Evolutionary conservation across 2,888 invertebrate species (phyloP), one percentile per base, ranked within the genome.

Genomic region (Syritta pipiens): DNA sequence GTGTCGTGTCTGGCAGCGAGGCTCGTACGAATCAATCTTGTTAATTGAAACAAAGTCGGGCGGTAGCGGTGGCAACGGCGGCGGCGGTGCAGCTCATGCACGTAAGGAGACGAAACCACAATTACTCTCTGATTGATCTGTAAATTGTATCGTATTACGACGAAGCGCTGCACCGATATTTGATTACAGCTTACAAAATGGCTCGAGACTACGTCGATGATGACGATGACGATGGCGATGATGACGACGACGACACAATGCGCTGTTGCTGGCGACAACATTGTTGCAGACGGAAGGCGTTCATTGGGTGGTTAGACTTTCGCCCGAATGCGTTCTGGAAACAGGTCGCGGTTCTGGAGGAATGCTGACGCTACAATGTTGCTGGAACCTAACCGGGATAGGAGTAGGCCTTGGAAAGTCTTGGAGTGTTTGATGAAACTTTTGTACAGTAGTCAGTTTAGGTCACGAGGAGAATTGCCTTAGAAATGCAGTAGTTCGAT

Each of bases 81-180:
- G 32, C 32, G 14, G 20, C 24, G 42, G 12, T n/a, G 32, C 48
- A 42, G 48, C 40, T 65, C 59, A 57, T 51, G 57, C 53, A 65
- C 48, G 67, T 62, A 79, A 74, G 67, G 30, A 74, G 60, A 65
- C 35, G 51, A 44, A 79, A 79, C 79, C 79, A 68, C 79, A 74
- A 74, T 79, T 79, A 79, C 57, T 57, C n/a, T n/a, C 68, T 79
- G 79, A 79, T 79, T 79, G 74, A 79, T 79, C 79, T 40, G 67
- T 53, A 79, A 79, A 79, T 79, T 79, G 67, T 67, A 79, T 79
- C 35, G 62, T 68, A 79, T 79, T 79, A 79, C 79, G 42, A 62
- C 62, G 49, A 42, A 32, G 9, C 32, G 14, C 14, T 49, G 28
- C 59, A 60, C 26, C 28, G 12, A 48, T 53, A 60, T 68, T 67